A percentile compares a stretch with the other conserved stretches of the same genome.
These are phyloP conservation scores for Parazoanthus atlanticus DNA, from an alignment of 92 coral and sea anemone genomes.

Conservation along the genomic window DNA sequence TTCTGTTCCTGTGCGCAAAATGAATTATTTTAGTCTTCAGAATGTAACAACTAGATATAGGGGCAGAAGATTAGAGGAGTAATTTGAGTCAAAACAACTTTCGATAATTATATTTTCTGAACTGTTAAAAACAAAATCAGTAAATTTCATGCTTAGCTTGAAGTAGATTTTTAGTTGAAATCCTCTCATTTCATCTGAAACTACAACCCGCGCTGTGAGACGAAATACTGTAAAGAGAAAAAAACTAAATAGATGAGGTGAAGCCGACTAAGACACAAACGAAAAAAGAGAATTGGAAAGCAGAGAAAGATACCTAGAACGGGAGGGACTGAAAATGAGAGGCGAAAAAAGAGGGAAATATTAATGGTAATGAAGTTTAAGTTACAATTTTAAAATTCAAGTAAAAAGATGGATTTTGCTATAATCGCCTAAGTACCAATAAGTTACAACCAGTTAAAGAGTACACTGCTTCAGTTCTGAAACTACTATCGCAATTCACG, in stretches of 20 bases:
- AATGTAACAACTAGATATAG: too few species aligned
- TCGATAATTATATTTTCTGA: background rate
- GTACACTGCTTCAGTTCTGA: too few species aligned
- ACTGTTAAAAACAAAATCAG: too few species aligned
- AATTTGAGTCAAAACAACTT: background rate
- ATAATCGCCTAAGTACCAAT: background rate
- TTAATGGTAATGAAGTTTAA: background rate
- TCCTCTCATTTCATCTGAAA: background rate
- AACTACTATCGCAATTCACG: too few species aligned
- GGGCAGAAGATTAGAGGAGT: too few species aligned
- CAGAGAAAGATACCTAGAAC: background rate
- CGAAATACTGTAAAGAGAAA: too few species aligned
- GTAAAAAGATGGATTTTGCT: background rate
- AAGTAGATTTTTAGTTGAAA: background rate
- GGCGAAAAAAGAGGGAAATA: background rate
- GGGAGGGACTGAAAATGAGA: background rate
- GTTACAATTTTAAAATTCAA: too few species aligned
- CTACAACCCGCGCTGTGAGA: too few species aligned
- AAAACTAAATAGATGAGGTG: background rate
- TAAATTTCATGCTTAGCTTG: too few species aligned
- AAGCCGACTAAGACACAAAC: too few species aligned
- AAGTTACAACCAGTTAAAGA: too few species aligned
- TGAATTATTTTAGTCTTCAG: background rate
- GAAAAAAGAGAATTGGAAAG: background rate
- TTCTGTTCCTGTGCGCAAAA: conserved; percentile 13